Base-by-base conservation (phyloP, 2,888 invertebrate genomes). In the Graphium colonna region DNA sequence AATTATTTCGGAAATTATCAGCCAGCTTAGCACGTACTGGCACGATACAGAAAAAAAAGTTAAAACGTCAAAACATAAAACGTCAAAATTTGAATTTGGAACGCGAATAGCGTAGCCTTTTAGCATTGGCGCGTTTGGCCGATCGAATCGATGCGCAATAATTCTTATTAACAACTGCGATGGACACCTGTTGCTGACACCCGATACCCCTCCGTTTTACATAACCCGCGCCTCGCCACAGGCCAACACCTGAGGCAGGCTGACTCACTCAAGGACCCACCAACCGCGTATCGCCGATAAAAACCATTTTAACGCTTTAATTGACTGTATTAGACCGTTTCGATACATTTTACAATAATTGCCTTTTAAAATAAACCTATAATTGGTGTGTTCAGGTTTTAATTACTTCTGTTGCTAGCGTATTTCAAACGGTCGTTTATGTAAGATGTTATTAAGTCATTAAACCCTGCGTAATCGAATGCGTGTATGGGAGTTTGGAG, bases 141-240 rank as follows among this genome's bases (percentile, higher is more conserved):
- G n/a, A 50, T 45, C 45, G 50, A 52, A 57, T 55, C 48, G 55
- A 59, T 57, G 65, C 63, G 64, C 62, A 62, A 61, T 65, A 67
- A 67, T 63, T 65, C 59, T 65, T 62, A 62, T 62, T 63, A 63
- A 60, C 60, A 59, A 60, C 57, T 45, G 51, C 57, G 55, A 60
- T 59, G 60, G 60, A 67, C 68, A 68, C 68, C 68, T 68, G 68
- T 65, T 60, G 53, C 48, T 60, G 68, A 63, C 57, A 68, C 60
- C 60, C 59, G 67, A 68, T 61, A 67, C 61, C 18, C 18, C 43
- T 55, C 51, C 58, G 59, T 57, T 65, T 63, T 68, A 66, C 63
- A 65, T 65, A 64, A 65, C 61, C 62, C 56, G 62, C 54, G 62
- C 61, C 36, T 48, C 52, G 57, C 53, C 48, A 31, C 50, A 52